Evolutionary conservation across 2,888 invertebrate species (phyloP), one percentile per base, ranked within the genome.

Genomic region (Formica aserva): DNA sequence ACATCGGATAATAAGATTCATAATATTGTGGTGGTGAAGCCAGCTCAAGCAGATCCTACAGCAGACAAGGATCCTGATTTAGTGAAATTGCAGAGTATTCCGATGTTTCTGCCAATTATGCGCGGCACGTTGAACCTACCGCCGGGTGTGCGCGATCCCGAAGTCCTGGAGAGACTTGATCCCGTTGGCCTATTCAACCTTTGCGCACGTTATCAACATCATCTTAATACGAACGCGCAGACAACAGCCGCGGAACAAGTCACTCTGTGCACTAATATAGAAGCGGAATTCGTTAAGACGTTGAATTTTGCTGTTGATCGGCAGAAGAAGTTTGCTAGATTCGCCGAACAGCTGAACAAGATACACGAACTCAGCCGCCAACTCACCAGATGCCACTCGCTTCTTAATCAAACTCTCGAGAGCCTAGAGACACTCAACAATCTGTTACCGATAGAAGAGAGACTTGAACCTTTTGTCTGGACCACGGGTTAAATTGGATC

Each of bases 51-150:
- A 8, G 96, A 96, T 81, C 96, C 96, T 1, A 95, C 96, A 22
- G 94, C 96, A 0, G 97, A 97, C 88, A 96, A 97, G 80, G 98
- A 98, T 94, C 97, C 97, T 11, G 97, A 98, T 91, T 96, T 98
- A 76, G 95, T 97, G 66, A 95, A 96, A 85, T 94, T 98, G 62
- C 95, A 98, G 96, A 97, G 96, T 90, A 98, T 99, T 90, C 98
- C 99, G 3, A 98, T 98, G 95, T 99, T 99, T 94, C 95, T 98
- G 77, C 99, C 99, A 0, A 98, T 99, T 71, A 98, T 99, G 97
- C 95, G 98, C 57, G 98, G 98, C 0, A 98, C 98, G 0, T 95
- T 98, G 1, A 98, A 98, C 62, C 95, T 98, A 76, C 98, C 98
- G 0, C 95, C 95, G 32, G 97, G 98, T 0, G 97, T 97, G 0